Evolutionary conservation across 2,797 vertebrate species (phyloP), one percentile per base, ranked within the genome.

Genomic region (Ptychadena robeensis): DNA sequence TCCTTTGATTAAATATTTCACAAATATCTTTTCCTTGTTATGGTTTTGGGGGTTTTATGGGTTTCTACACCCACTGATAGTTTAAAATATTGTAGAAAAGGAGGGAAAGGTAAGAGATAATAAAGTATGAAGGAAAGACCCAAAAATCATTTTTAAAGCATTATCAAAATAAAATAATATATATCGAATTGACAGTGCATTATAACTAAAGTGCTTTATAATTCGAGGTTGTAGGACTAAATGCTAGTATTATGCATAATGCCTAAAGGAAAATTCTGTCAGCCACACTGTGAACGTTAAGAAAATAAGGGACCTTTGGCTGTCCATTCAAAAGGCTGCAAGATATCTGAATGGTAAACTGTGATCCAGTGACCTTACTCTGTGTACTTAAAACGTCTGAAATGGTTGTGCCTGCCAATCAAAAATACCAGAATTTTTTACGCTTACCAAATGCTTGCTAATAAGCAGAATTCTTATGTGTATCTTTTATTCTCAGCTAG

Each of bases 161-260:
- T 9, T 25, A 61, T 25, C 4, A 59, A 59, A 59, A 6, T 14
- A 61, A 9, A 61, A 61, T 6, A 61, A 11, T 61, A 8, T 9
- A 12, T 3, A 12, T 25, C 28, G 10, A 53, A 28, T 11, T 61
- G 59, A 28, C 59, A 61, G 7, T 61, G 10, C 59, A 11, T 61
- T 25, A 18, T 53, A 53, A 22, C 15, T 18, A 61, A 61, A 25
- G 59, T 61, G 10, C 9, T 61, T 61, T 61, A 28, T 61, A 28
- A 61, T 28, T 61, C 27, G 28, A 27, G 11, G 27, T 61, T 25
- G 10, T 27, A 25, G 11, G n/a, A 61, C 59, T 70, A 74, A 32
- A 0, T 2, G 10, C 84, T 57, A 87, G 63, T 85, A 67, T 67
- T 31, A 67, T 67, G 32, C 32, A 14, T 10, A 61, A 11, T 28